Evolutionary conservation across 2,888 invertebrate species (phyloP), one percentile per base, ranked within the genome.

Genomic region (Scrobipalpa atriplicella): DNA sequence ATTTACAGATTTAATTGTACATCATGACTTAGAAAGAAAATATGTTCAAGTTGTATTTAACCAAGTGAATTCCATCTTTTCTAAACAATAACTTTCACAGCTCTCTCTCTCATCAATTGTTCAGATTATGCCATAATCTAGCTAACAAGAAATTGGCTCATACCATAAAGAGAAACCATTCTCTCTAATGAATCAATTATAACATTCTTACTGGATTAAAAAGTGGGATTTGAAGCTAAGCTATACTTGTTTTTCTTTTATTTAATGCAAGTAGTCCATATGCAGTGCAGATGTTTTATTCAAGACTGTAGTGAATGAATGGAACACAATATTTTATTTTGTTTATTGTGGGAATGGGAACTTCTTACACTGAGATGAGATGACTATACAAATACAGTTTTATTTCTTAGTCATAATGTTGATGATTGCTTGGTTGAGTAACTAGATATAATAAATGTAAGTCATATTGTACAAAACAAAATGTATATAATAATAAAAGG

Each of bases 211-310:
- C 39, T 19, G n/a, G 11, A 54, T 13, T 58, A 36, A 11, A 36
- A 21, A 21, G 29, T 58, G 36, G 21, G 29, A 13, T 36, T 5
- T 2, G 29, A 29, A 29, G 29, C 29, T 29, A 29, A 29, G 29
- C 29, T 29, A 29, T 29, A 29, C 29, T 58, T 13, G 0, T 7
- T 10, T 36, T 56, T 8, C 21, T 18, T 58, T 36, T 58, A n/a
- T 58, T 36, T 7, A 29, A 36, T 58, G 58, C 2, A n/a, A 58
- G 7, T n/a, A 3, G 21, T 39, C 10, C 61, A 61, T 41, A 6
- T 60, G 60, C 38, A 39, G n/a, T 39, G 60, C 60, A 60, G n/a
- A 39, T 60, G 60, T 60, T 16, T 29, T 11, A 10, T 54, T n/a
- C 47, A 54, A 56, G 11, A 56, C 2, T n/a, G 7, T 56, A 11